Evolutionary conservation across 2,113 vertebrate species (phyloP).

Genomic region (Anser cygnoides): DNA sequence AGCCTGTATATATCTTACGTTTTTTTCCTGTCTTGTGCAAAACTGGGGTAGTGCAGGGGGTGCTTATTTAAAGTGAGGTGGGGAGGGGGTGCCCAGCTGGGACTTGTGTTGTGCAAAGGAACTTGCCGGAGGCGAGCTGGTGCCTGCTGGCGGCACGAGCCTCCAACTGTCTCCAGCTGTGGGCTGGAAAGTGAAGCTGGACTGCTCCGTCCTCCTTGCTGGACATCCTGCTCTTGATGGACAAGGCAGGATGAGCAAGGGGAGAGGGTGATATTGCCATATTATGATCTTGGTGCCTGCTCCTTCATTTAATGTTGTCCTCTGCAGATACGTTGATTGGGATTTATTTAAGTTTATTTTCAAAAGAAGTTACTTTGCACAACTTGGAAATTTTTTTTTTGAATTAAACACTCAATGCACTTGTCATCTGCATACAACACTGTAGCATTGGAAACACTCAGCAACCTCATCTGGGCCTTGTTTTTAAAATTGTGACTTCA

Average conservation of each 20-base stretch:
- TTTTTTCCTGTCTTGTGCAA: conserved; percentile 55
- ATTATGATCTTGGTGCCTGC: conserved; percentile 73
- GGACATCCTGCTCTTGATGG: not conserved
- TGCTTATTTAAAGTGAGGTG: conserved; percentile 37
- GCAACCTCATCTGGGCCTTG: conserved; percentile 71
- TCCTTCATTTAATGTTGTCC: conserved; percentile 52
- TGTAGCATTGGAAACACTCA: conserved; percentile 69
- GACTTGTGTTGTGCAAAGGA: conserved; percentile 14
- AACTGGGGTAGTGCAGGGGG: conserved; percentile 36
- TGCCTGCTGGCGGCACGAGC: not conserved
- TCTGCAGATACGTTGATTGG: conserved; percentile 44
- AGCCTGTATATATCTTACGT: conserved; percentile 64
- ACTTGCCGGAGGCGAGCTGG: not conserved
- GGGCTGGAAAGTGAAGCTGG: not conserved
- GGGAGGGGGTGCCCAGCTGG: conserved; percentile 34
- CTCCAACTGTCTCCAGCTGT: not conserved
- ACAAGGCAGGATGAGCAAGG: not conserved
- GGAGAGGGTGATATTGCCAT: conserved; percentile 37
- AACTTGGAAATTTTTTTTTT: conserved; percentile 21
- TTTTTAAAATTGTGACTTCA: not conserved
- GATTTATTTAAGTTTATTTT: conserved; percentile 74
- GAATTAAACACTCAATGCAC: conserved; percentile 62
- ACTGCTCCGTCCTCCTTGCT: not conserved
- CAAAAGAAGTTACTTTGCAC: conserved; percentile 76
- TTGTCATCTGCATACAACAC: conserved; percentile 71